These are phyloP conservation scores for Drosophila punjabiensis DNA, from an alignment of 1,140 invertebrate species.

Conservation along the genomic window DNA sequence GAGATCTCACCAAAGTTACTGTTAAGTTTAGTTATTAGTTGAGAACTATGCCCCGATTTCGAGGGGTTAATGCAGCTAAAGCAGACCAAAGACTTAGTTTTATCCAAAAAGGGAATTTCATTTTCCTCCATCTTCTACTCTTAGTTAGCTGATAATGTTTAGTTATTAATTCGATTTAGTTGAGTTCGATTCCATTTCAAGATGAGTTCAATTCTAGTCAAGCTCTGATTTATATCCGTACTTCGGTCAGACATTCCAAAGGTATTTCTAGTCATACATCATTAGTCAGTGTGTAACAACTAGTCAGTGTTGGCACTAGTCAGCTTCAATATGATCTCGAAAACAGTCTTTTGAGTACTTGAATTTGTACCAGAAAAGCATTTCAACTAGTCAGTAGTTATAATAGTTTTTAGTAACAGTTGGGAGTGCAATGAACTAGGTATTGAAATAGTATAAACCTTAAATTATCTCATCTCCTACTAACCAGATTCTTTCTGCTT, in stretches of 20 bases:
- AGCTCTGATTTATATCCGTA: conserved; percentile 42
- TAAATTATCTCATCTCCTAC: background rate
- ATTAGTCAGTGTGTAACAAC: conserved; percentile 53
- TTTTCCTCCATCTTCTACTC: conserved; percentile 34
- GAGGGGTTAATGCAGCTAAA: conserved; percentile 66
- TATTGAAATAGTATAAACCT: conserved; percentile 4
- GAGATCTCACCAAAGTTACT: conserved; percentile 43
- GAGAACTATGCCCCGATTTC: background rate
- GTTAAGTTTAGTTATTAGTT: conserved; percentile 65
- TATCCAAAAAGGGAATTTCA: conserved; percentile 24
- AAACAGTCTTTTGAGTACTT: conserved; percentile 13
- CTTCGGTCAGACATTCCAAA: conserved; percentile 60
- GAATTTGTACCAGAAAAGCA: conserved; percentile 40
- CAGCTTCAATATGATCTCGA: conserved; percentile 74
- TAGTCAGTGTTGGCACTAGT: conserved; percentile 56
- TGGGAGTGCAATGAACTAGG: conserved; percentile 44
- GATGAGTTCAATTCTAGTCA: conserved; percentile 72
- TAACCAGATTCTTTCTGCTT: background rate
- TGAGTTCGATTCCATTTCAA: conserved; percentile 22
- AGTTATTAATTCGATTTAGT: conserved; percentile 41
- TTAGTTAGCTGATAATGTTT: conserved; percentile 56
- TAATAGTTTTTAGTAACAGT: conserved; percentile 23
- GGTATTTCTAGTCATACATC: conserved; percentile 37
- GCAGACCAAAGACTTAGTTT: conserved; percentile 76
- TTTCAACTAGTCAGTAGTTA: conserved; percentile 52